Base-by-base conservation (phyloP, 2,113 vertebrate species). In the Arenaria interpres region DNA sequence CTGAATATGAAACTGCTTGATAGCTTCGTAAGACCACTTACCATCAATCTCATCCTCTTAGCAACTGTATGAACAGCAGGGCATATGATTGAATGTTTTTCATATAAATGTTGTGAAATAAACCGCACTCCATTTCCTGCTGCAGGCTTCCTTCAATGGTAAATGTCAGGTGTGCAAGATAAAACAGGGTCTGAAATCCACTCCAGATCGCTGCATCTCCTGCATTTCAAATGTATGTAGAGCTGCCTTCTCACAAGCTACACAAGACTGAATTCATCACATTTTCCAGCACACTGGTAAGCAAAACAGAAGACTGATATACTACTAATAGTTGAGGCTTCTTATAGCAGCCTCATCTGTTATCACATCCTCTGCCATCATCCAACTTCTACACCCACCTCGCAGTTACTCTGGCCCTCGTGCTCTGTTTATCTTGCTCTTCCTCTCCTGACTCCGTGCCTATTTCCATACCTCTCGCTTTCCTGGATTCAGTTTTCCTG, bases 331-430 rank as follows among this genome's bases (percentile, higher is more conserved):
- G 91, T 89, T 76, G 59, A 89, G 41, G 59, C 86, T 97, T 93
- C 91, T 93, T 96, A 93, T 92, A 95, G 93, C 94, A 92, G 45
- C 46, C 80, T 96, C 80, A 81, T 96, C 97, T 97, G 94, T 97
- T 93, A 95, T 81, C 96, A 94, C 95, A 95, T 93, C 84, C 94
- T 78, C 92, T 71, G 1, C 96, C 80, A 51, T 66, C 23, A 4
- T 59, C 94, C 96, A 93, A 23, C 63, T 94, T 80, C 68, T 93
- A 66, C 92, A 85, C 94, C 94, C 80, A 92, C 95, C 80, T 95
- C 10, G 1, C 90, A 92, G 86, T 95, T 96, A 93, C 96, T 93
- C 69, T 96, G 77, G 73, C 94, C 92, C 54, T 94, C 4, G 1
- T 92, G 80, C 69, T 96, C 89, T 95, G 91, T 92, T 97, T 90